Percentiles rank a stretch among this genome's conserved stretches.
phyloP scores from a whole-genome alignment of 2,797 vertebrate species.

The Poeciliopsis infans region DNA sequence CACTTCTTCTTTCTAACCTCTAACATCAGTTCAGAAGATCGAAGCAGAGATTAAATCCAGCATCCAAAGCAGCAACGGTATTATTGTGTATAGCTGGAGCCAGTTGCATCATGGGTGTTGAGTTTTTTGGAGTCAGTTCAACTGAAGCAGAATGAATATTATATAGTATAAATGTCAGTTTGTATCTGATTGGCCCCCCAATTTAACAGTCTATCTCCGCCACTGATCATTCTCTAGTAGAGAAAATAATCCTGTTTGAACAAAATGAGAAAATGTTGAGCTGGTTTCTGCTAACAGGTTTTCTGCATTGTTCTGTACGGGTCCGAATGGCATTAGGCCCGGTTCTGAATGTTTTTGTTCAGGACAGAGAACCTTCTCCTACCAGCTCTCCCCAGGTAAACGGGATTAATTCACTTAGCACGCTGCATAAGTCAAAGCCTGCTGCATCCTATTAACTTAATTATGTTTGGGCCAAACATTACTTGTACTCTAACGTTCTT shows the following conservation, averaged over 20 bases:
- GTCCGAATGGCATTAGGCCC: neutral
- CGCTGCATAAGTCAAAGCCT: slow-evolving; percentile 1
- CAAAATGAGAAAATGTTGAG: neutral
- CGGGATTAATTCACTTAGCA: slow-evolving; percentile 13
- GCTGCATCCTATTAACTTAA: slow-evolving; percentile 7
- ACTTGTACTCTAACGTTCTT: neutral
- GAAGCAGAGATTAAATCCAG: neutral
- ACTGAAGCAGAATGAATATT: slow-evolving; percentile 23
- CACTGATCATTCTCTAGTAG: too few relatives aligned
- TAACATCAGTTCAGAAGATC: slow-evolving; percentile 42
- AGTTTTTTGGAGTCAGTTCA: slow-evolving; percentile 19
- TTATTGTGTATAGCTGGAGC: slow-evolving; percentile 49
- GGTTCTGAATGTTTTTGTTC: slow-evolving; percentile 8
- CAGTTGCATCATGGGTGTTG: slow-evolving; percentile 54
- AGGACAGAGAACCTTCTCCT: slow-evolving; percentile 1
- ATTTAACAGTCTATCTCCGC: too few relatives aligned
- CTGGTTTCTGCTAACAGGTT: neutral
- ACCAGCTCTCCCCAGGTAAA: neutral
- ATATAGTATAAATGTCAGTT: neutral
- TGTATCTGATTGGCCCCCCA: neutral
- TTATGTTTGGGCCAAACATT: slow-evolving; percentile 7
- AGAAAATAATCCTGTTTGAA: neutral
- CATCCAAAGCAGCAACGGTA: slow-evolving; percentile 24
- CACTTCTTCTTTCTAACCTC: slow-evolving; percentile 39
- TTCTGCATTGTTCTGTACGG: neutral